A percentile compares a stretch with the other conserved stretches of the same genome.
Conservation (phyloP, 2,888 invertebrate genomes). For the Polyommatus icarus region DNA sequence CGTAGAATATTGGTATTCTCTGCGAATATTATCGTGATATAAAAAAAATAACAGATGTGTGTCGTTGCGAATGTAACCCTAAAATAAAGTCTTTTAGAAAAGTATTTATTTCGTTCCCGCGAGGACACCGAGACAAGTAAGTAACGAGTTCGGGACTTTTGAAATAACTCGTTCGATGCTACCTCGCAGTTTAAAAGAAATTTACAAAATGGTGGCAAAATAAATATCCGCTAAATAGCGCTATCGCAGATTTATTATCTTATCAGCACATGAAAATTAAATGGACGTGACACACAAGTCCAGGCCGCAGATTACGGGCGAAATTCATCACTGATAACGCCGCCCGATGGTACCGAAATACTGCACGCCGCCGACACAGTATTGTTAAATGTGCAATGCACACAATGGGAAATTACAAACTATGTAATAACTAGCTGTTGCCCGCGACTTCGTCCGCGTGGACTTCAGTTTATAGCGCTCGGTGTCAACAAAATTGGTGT, state of each 20-base stretch:
- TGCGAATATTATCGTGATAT: not conserved
- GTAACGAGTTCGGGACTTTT: conserved; percentile 16
- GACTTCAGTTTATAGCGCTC: too few species aligned
- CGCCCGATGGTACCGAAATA: conserved; percentile 30
- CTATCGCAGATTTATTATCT: conserved; percentile 63
- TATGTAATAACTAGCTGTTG: not conserved
- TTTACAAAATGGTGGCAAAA: conserved; percentile 45
- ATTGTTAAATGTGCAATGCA: not conserved
- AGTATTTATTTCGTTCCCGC: conserved; percentile 23
- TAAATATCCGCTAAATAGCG: conserved; percentile 45
- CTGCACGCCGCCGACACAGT: not conserved
- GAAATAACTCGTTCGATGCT: conserved; percentile 11
- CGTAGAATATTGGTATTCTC: not conserved
- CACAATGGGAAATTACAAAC: not conserved
- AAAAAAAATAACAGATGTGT: not conserved
- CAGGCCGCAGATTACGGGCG: conserved; percentile 59
- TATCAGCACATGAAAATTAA: conserved; percentile 66
- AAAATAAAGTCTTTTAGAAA: conserved; percentile 9
- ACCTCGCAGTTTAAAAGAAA: conserved; percentile 6
- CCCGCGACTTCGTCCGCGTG: too few species aligned
- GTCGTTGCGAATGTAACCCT: not conserved
- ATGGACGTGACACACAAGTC: conserved; percentile 58
- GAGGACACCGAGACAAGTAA: conserved; percentile 21
- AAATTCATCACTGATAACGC: conserved; percentile 65
- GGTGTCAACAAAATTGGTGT: too few species aligned